Base-by-base conservation (phyloP, 2,888 invertebrate genomes). In the Labia minor region DNA sequence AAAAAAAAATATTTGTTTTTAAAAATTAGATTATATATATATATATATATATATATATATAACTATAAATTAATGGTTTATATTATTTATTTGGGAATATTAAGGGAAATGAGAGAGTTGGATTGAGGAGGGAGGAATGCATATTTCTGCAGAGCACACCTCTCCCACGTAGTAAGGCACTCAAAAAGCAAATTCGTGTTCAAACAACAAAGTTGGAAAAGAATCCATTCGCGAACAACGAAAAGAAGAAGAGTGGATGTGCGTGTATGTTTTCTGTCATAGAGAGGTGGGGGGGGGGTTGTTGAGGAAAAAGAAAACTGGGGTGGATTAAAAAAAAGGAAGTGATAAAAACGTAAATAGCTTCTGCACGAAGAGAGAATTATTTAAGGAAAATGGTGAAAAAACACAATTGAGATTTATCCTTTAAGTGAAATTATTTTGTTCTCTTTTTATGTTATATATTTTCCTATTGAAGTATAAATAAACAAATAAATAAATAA, bases 181-280 rank as follows among this genome's bases (percentile, higher is more conserved):
- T 49, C 49, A 49, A 49, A 49, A 49, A 49, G 49, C 49, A 49
- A 49, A 49, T 49, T 49, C 49, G 49, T 49, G 49, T 49, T 49
- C 49, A 49, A 49, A 49, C 49, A 49, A 49, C 49, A 49, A 49
- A 49, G 49, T 49, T 49, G 49, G 49, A 49, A 49, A 26, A 49
- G 49, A 49, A 49, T 49, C 49, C 49, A 49, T 49, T 16, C 49
- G 49, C 3, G n/a, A 49, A 49, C n/a, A 49, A 14, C 49, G 49
- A 49, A 49, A 49, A 49, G 49, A 49, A 49, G 49, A 49, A 26
- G 26, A 26, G 26, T 26, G 26, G 26, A 26, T 26, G 49, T 49
- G 49, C 49, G 49, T 16, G 49, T 49, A 49, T 49, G 49, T 49
- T 49, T 49, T 49, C 14, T 49, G 49, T 49, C 49, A 49, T 11